A percentile compares a stretch with the other conserved stretches of the same genome.
These are phyloP conservation scores for Hiodon tergisus DNA, from an alignment of 2,113 vertebrate genomes.

Conservation along the genomic window DNA sequence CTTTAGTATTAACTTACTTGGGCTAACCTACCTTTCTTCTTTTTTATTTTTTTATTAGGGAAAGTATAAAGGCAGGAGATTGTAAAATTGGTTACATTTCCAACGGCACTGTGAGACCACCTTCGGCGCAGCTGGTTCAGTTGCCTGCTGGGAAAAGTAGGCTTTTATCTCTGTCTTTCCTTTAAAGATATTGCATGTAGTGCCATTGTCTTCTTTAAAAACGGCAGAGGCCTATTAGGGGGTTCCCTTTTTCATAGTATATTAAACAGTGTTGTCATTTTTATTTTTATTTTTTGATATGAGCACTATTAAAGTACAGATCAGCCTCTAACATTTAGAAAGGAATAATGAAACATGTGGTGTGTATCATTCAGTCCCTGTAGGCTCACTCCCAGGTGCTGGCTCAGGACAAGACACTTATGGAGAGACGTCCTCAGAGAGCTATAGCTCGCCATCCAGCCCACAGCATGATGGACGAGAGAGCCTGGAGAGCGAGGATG, in stretches of 20 bases:
- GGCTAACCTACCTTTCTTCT: neutral
- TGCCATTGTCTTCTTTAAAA: neutral
- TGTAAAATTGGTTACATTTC: slow-evolving; percentile 31
- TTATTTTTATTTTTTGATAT: neutral
- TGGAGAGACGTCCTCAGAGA: slow-evolving; percentile 89
- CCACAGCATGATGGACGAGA: slow-evolving; percentile 77
- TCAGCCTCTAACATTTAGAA: no score
- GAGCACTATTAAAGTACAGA: no score
- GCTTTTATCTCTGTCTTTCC: slow-evolving; percentile 1
- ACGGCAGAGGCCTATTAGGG: no score
- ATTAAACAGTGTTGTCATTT: no score
- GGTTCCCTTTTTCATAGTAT: no score
- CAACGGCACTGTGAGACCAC: slow-evolving; percentile 62
- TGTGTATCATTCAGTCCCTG: slow-evolving; percentile 23
- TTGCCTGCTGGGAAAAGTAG: slow-evolving; percentile 68
- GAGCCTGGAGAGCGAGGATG: slow-evolving; percentile 91
- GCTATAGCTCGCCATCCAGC: slow-evolving; percentile 90
- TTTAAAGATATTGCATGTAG: no score
- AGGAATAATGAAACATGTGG: neutral
- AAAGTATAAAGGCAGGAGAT: slow-evolving; percentile 34
- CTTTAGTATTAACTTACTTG: neutral
- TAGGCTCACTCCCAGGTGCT: slow-evolving; percentile 69
- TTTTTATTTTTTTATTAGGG: slow-evolving; percentile 33
- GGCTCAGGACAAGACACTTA: slow-evolving; percentile 76
- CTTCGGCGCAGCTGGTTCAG: slow-evolving; percentile 50